A percentile compares a stretch with the other conserved stretches of the same genome.
Evolutionary conservation across 2,888 invertebrate genomes (phyloP).

Genomic region (Cynaeus angustus): DNA sequence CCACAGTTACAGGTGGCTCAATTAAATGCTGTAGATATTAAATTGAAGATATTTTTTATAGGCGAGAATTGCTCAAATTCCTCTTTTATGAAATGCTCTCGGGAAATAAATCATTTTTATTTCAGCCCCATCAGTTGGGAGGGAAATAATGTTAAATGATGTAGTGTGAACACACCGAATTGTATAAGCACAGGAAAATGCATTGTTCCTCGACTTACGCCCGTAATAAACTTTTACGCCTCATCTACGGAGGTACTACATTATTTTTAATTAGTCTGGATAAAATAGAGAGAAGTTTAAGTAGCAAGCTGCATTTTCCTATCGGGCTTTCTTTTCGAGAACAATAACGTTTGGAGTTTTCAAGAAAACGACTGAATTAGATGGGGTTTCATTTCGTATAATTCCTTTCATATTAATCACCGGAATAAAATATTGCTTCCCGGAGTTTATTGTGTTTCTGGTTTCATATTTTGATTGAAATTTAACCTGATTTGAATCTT

Average conservation of each 20-base stretch:
- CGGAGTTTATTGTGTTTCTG: background rate
- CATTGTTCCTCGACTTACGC: constrained; percentile 6
- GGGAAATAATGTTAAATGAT: constrained; percentile 40
- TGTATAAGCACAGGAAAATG: constrained; percentile 15
- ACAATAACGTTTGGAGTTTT: too few species aligned
- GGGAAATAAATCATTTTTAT: constrained; percentile 43
- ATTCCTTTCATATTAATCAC: too few species aligned
- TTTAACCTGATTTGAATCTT: background rate
- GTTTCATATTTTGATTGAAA: constrained; percentile 4
- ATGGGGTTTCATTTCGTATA: too few species aligned
- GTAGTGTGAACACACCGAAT: constrained; percentile 36
- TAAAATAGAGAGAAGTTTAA: too few species aligned
- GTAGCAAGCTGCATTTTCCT: too few species aligned
- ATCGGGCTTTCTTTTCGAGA: too few species aligned
- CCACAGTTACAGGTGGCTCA: background rate
- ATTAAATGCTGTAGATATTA: constrained; percentile 14
- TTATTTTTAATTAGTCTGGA: constrained; percentile 5
- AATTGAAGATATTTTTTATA: constrained; percentile 29
- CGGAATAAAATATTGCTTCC: too few species aligned
- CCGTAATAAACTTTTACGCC: too few species aligned
- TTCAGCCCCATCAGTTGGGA: constrained; percentile 14
- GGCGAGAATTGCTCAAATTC: constrained; percentile 28
- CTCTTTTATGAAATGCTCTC: constrained; percentile 34
- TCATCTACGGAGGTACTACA: too few species aligned
- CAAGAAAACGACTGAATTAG: too few species aligned